Evolutionary conservation across 2,113 vertebrate species (phyloP).

Genomic region (Pantherophis guttatus): DNA sequence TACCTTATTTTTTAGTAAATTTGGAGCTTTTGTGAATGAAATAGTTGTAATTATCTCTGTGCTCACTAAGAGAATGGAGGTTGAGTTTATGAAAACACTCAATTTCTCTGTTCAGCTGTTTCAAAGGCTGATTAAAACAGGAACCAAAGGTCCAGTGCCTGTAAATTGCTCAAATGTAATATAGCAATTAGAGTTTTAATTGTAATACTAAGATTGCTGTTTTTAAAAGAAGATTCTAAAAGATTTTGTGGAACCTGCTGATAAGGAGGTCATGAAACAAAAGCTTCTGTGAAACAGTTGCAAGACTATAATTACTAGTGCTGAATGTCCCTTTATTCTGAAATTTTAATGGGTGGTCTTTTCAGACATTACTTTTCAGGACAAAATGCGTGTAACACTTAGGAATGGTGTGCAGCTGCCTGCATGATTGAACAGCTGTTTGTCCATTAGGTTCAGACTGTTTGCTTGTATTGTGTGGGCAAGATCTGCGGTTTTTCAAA

Average conservation of each 20-base stretch:
- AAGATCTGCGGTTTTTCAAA: neutral
- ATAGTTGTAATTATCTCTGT: neutral
- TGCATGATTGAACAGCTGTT: neutral
- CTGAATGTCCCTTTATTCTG: slow-evolving; percentile 23
- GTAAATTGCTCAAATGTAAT: slow-evolving; percentile 18
- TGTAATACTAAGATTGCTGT: neutral
- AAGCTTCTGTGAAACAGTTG: slow-evolving; percentile 53
- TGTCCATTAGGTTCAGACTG: neutral
- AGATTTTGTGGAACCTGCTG: slow-evolving; percentile 45
- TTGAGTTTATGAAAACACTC: slow-evolving; percentile 8
- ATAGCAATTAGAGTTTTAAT: slow-evolving; percentile 30
- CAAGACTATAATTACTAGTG: neutral
- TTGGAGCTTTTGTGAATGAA: neutral
- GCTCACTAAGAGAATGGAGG: neutral
- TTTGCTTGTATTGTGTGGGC: neutral
- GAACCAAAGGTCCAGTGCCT: slow-evolving; percentile 26
- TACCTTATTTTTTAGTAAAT: neutral
- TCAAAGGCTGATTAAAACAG: slow-evolving; percentile 30
- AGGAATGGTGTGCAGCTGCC: neutral
- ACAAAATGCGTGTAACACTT: neutral
- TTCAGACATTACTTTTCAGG: neutral
- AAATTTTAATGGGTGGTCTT: neutral
- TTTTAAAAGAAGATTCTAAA: slow-evolving; percentile 6
- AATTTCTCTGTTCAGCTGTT: slow-evolving; percentile 22
- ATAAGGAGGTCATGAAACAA: slow-evolving; percentile 53